These are phyloP conservation scores for Gastrophryne carolinensis DNA, from an alignment of 2,797 vertebrate genomes.

Conservation along the genomic window DNA sequence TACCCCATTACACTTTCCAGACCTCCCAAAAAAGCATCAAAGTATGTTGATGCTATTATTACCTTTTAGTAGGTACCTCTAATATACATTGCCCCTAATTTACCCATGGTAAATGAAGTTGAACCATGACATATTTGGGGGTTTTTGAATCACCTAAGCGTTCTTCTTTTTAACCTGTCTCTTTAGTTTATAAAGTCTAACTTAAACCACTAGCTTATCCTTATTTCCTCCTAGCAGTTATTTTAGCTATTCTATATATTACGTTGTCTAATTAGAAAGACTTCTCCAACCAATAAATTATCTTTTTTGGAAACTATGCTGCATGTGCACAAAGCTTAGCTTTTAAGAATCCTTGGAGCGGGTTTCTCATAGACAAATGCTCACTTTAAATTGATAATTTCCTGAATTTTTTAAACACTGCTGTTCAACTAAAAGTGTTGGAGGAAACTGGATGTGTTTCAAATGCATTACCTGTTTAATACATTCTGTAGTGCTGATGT, in stretches of 20 bases:
- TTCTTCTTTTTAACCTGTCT: no score
- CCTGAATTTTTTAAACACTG: constrained; percentile 26
- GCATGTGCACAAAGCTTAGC: constrained; percentile 4
- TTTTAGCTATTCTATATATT: not conserved
- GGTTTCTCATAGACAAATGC: constrained; percentile 18
- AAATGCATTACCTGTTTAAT: constrained; percentile 16
- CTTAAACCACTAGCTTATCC: rapidly evolving
- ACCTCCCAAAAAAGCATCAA: no score
- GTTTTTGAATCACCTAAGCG: no score
- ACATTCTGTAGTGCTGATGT: constrained; percentile 27
- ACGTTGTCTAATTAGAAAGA: not conserved
- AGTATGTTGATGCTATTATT: no score
- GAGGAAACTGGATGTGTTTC: constrained; percentile 18
- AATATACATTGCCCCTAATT: no score
- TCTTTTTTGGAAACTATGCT: not conserved
- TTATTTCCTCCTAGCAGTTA: not conserved
- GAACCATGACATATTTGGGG: no score
- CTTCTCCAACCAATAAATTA: not conserved
- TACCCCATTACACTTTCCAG: no score
- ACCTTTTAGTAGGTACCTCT: no score
- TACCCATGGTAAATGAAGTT: no score
- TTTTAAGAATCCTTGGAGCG: not conserved
- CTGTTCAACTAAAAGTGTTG: constrained; percentile 19
- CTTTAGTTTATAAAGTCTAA: no score
- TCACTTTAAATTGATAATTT: constrained; percentile 34